phyloP scores from a whole-genome alignment of 2,888 invertebrate genomes.

The Drosophila macrospina region DNA sequence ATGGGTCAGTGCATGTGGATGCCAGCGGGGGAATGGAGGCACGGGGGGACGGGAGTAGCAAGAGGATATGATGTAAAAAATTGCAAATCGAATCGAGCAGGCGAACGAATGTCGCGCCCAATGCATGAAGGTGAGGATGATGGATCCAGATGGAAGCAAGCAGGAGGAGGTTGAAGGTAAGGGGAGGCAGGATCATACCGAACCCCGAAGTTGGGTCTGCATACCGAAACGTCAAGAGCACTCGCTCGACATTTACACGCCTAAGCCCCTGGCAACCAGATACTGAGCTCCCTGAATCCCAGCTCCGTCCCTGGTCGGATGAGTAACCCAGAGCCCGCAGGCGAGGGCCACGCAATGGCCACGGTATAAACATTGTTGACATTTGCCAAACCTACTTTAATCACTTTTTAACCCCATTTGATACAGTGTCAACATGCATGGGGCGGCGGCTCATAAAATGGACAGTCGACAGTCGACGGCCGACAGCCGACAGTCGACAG shows the following conservation, averaged over 20 bases:
- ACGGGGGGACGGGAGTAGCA: background rate
- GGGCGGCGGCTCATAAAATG: constrained; percentile 76
- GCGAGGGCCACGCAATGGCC: constrained; percentile 52
- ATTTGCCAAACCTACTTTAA: constrained; percentile 83
- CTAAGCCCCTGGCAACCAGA: constrained; percentile 55
- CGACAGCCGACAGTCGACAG: constrained; percentile 14
- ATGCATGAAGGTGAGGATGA: constrained; percentile 24
- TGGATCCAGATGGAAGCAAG: background rate
- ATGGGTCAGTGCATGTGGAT: constrained; percentile 20
- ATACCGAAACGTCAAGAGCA: constrained; percentile 79
- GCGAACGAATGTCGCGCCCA: constrained; percentile 60
- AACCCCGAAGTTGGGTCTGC: constrained; percentile 32
- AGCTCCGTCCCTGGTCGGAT: background rate
- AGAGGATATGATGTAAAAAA: constrained; percentile 64
- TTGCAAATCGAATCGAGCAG: constrained; percentile 75
- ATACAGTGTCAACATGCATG: constrained; percentile 82
- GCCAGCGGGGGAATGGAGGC: too few species aligned
- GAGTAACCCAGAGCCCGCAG: constrained; percentile 35
- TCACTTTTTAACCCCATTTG: constrained; percentile 85
- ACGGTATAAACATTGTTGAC: constrained; percentile 82
- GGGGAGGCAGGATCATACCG: background rate
- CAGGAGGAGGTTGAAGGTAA: too few species aligned
- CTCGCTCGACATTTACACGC: constrained; percentile 76
- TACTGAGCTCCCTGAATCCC: too few species aligned
- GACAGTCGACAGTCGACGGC: constrained; percentile 50